Evolutionary conservation across 2,888 invertebrate genomes (phyloP).

Genomic region (Eretmocerus hayati): DNA sequence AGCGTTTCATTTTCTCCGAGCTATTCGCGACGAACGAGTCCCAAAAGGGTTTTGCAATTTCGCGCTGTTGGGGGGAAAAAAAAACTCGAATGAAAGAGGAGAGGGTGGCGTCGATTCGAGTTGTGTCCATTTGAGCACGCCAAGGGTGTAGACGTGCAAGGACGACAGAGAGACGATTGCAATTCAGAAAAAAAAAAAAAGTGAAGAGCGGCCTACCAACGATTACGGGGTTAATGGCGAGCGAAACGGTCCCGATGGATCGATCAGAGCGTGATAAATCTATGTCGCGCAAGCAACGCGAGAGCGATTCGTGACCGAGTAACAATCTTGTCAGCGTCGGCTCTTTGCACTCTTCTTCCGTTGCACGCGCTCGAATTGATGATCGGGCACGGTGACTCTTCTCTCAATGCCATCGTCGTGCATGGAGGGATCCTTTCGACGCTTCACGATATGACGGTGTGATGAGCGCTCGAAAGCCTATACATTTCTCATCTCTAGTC

Average conservation of each 20-base stretch:
- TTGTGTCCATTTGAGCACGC: too few relatives aligned
- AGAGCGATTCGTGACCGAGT: slow-evolving; percentile 26
- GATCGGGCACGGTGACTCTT: background rate
- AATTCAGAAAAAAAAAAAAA: too few relatives aligned
- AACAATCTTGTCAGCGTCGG: too few relatives aligned
- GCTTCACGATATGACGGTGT: too few relatives aligned
- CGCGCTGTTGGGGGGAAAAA: slow-evolving; percentile 15
- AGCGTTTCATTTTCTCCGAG: background rate
- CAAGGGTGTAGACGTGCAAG: too few relatives aligned
- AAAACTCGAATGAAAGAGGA: slow-evolving; percentile 12
- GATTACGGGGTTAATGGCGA: slow-evolving; percentile 28
- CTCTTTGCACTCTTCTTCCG: background rate
- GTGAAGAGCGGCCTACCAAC: slow-evolving; percentile 11
- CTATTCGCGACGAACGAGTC: slow-evolving; percentile 10
- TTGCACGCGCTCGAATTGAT: too few relatives aligned
- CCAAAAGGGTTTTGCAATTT: slow-evolving; percentile 17
- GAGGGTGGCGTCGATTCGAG: slow-evolving; percentile 14
- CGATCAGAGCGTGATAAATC: slow-evolving; percentile 28
- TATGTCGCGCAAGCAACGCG: too few relatives aligned
- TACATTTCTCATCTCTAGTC: too few relatives aligned
- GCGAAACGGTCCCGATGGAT: slow-evolving; percentile 23
- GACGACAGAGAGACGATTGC: too few relatives aligned
- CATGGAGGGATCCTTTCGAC: too few relatives aligned
- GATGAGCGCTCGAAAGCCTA: too few relatives aligned
- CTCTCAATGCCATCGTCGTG: too few relatives aligned